Percentiles rank a stretch among this genome's conserved stretches.
phyloP scores from a whole-genome alignment of 2,888 invertebrate species.

The Cyaniris semiargus region DNA sequence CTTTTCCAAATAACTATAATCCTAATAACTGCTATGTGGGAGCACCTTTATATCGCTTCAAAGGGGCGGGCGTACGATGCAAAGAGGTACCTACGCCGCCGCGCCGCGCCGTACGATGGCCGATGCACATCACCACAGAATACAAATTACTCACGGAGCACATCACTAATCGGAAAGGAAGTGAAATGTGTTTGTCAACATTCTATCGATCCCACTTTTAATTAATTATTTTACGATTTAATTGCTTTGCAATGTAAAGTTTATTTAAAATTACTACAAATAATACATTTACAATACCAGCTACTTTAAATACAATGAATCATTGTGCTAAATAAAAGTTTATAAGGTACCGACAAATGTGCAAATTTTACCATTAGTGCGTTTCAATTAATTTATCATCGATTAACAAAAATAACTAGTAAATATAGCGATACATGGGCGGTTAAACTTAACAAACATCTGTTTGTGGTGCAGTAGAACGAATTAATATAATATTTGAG shows the following conservation, averaged over 20 bases:
- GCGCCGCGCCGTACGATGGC: no score
- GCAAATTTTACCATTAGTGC: neutral
- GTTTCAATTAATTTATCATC: neutral
- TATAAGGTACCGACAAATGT: neutral
- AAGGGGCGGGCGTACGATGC: no score
- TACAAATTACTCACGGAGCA: neutral
- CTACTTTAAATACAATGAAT: neutral
- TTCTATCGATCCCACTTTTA: conserved; percentile 58
- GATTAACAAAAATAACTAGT: neutral
- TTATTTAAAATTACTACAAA: conserved; percentile 34
- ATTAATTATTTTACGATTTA: conserved; percentile 41
- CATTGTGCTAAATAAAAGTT: conserved; percentile 4
- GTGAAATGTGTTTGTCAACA: conserved; percentile 72
- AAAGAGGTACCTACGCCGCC: no score
- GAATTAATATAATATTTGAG: conserved; percentile 29
- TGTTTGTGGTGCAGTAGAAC: neutral
- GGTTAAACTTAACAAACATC: neutral
- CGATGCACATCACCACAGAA: neutral
- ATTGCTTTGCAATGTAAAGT: conserved; percentile 38
- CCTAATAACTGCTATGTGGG: no score
- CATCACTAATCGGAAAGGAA: conserved; percentile 42
- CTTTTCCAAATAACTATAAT: no score
- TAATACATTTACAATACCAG: conserved; percentile 1
- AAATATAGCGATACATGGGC: neutral
- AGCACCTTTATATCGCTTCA: no score